phyloP scores from a whole-genome alignment of 2,113 vertebrate species.

The Bubo bubo region DNA sequence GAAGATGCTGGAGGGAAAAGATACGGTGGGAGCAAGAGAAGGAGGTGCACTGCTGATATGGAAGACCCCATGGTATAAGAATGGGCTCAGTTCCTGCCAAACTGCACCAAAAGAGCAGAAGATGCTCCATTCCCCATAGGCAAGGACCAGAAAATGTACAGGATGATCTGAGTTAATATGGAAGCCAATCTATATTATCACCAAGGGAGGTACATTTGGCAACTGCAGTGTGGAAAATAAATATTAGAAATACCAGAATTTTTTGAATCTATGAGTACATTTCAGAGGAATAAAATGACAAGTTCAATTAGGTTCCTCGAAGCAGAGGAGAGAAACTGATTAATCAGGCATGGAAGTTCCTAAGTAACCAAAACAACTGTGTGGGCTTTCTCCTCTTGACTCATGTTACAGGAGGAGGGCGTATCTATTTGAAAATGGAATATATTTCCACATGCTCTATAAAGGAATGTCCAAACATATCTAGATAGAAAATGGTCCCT shows the following conservation, averaged over 20 bases:
- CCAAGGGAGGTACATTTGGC: neutral
- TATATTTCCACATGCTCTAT: slow-evolving; percentile 44
- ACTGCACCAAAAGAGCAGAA: neutral
- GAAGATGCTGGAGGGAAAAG: slow-evolving; percentile 61
- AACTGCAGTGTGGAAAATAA: slow-evolving; percentile 30
- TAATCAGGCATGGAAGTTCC: slow-evolving; percentile 70
- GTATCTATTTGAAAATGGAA: slow-evolving; percentile 52
- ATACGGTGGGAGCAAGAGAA: slow-evolving; percentile 6
- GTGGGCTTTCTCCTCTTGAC: slow-evolving; percentile 69
- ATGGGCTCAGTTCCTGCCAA: neutral
- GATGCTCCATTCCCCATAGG: neutral
- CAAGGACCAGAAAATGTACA: neutral
- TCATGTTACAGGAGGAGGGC: slow-evolving; percentile 62
- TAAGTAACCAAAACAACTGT: slow-evolving; percentile 73
- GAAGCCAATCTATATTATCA: neutral
- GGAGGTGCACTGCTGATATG: neutral
- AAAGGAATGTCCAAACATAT: slow-evolving; percentile 40
- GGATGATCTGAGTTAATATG: neutral
- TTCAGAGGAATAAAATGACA: slow-evolving; percentile 55
- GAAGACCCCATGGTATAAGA: neutral
- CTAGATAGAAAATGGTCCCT: neutral
- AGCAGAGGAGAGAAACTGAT: slow-evolving; percentile 66
- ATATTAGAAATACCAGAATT: slow-evolving; percentile 50
- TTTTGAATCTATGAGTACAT: slow-evolving; percentile 11
- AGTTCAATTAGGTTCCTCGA: slow-evolving; percentile 64